These are phyloP conservation scores for Anthoscopus minutus DNA, from an alignment of 2,113 vertebrate genomes.

Conservation along the genomic window DNA sequence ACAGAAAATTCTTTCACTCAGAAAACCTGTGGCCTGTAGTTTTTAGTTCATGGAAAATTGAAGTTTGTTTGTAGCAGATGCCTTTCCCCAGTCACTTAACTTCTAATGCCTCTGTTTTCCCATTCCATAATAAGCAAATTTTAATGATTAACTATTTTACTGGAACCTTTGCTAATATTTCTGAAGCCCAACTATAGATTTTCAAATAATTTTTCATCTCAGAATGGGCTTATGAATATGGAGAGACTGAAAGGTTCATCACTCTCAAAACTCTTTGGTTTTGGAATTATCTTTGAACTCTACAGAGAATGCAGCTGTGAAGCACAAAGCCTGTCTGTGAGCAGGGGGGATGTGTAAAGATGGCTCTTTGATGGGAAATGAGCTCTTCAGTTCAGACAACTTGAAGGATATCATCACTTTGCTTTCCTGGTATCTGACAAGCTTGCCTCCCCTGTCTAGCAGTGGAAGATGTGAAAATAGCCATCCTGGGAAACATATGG, in stretches of 20 bases:
- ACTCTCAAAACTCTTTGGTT: background rate
- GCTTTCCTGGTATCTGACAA: background rate
- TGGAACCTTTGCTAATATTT: background rate
- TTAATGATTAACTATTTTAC: background rate
- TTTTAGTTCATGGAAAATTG: background rate
- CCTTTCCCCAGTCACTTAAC: background rate
- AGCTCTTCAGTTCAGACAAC: background rate
- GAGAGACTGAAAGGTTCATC: background rate
- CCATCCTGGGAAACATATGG: background rate
- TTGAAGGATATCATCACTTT: background rate
- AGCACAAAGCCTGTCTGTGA: background rate
- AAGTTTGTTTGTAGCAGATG: background rate
- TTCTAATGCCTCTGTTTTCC: background rate
- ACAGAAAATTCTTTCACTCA: background rate
- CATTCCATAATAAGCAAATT: background rate
- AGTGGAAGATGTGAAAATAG: background rate
- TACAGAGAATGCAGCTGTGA: background rate
- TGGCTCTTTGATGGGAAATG: background rate
- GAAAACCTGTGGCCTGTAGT: background rate
- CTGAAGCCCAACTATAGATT: background rate
- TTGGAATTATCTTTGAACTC: background rate
- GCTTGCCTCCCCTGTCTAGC: background rate
- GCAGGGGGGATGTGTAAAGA: background rate
- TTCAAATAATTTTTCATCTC: background rate
- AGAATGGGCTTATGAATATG: background rate